phyloP scores from a whole-genome alignment of 2,888 invertebrate species.

The Formica aserva region DNA sequence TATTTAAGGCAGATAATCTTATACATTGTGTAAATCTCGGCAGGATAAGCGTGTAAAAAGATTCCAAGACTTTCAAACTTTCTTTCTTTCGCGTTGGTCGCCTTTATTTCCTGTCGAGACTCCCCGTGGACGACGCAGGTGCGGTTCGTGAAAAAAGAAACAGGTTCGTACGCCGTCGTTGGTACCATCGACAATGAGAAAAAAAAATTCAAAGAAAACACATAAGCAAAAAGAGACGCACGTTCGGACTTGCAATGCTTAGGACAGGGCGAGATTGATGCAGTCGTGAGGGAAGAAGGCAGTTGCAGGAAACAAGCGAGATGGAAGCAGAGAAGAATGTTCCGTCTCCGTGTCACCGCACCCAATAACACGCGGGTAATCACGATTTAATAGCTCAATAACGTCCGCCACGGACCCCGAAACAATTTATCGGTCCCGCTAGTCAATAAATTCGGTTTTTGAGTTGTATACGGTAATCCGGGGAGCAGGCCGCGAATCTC shows the following conservation, averaged over 20 bases:
- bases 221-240: slow-evolving; percentile 5
- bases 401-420: slow-evolving; percentile 78
- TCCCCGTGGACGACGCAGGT: slow-evolving; percentile 35
- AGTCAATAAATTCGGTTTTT: slow-evolving; percentile 83
- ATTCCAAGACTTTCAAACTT: background rate
- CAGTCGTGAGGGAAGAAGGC: background rate
- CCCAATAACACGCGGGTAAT: slow-evolving; percentile 83
- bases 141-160: slow-evolving; percentile 37
- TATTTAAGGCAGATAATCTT: slow-evolving; percentile 1
- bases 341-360: slow-evolving; percentile 78
- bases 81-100: slow-evolving; percentile 5
- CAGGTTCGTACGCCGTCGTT: slow-evolving; percentile 24
- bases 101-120: slow-evolving; percentile 23
- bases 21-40: background rate
- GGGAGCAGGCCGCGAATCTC: slow-evolving; percentile 61
- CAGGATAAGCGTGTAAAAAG: slow-evolving; percentile 5
- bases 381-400: slow-evolving; percentile 84
- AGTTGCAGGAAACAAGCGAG: background rate
- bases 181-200: slow-evolving; percentile 16
- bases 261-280: slow-evolving; percentile 19
- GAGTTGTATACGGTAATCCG: slow-evolving; percentile 74
- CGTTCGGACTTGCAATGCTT: slow-evolving; percentile 24
- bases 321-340: slow-evolving; percentile 67
- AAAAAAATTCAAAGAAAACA: background rate
- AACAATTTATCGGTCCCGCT: slow-evolving; percentile 82